Percentiles rank a stretch among this genome's conserved stretches.
phyloP scores from a whole-genome alignment of 2,113 vertebrate species.

The Cochlearius cochlearius region DNA sequence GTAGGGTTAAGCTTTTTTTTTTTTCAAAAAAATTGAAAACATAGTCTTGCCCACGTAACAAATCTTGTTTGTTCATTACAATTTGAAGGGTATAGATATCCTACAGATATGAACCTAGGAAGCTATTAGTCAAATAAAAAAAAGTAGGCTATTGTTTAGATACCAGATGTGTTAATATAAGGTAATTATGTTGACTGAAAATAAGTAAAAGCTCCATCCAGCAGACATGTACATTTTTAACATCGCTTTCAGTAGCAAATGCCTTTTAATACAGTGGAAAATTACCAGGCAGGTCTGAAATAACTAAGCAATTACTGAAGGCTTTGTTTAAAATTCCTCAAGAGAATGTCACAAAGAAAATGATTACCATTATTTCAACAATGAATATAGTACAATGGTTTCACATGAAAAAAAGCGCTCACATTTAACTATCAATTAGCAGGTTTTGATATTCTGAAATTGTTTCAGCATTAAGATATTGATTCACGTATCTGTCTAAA shows the following conservation, averaged over 20 bases:
- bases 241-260: constrained; percentile 50
- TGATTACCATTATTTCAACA: constrained; percentile 63
- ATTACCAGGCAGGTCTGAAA: constrained; percentile 71
- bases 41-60: neutral
- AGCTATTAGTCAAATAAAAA: constrained; percentile 36
- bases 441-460: constrained; percentile 59
- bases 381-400: constrained; percentile 13
- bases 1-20: neutral
- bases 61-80: neutral
- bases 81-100: constrained; percentile 6
- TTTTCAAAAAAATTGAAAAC: neutral
- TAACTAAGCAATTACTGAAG: constrained; percentile 68
- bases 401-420: constrained; percentile 59
- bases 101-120: constrained; percentile 10
- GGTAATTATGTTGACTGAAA: constrained; percentile 72
- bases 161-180: constrained; percentile 62
- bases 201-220: constrained; percentile 58
- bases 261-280: constrained; percentile 70
- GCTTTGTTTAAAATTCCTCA: constrained; percentile 72
- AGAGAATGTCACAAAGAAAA: constrained; percentile 66
- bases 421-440: constrained; percentile 65
- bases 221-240: constrained; percentile 20
- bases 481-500: constrained; percentile 1
- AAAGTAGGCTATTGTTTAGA: constrained; percentile 54
- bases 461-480: constrained; percentile 23